phyloP scores from a whole-genome alignment of 2,797 vertebrate species.

The Clarias platycephalus region DNA sequence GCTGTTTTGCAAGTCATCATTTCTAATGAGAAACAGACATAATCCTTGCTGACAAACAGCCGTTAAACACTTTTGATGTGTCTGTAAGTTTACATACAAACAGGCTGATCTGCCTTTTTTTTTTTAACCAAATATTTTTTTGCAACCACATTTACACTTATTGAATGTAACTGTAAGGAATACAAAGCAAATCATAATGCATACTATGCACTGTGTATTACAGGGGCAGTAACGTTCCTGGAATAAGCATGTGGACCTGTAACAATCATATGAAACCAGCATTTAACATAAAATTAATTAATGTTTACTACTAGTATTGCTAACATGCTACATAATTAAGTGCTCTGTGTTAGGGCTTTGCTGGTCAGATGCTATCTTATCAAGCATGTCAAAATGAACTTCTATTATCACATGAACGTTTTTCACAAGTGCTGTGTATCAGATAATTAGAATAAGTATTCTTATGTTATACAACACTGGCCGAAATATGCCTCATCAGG shows the following conservation, averaged over 20 bases:
- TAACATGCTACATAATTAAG: neutral
- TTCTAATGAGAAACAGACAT: conserved; percentile 26
- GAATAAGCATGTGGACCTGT: neutral
- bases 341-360: neutral
- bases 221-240: neutral
- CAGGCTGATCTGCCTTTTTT: conserved; percentile 2
- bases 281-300: neutral
- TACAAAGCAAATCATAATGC: neutral
- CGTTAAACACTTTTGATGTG: conserved; percentile 8
- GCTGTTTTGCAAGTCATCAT: conserved; percentile 15
- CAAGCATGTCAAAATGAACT: neutral
- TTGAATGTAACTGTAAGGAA: neutral
- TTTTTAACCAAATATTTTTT: neutral
- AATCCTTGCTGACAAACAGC: conserved; percentile 17
- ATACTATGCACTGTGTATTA: neutral
- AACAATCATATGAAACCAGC: neutral
- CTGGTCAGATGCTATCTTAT: neutral
- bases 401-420: neutral
- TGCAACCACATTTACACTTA: neutral
- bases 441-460: conserved; percentile 1
- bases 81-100: conserved; percentile 27
- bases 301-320: neutral
- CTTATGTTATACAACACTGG: neutral
- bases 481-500: neutral
- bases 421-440: neutral